Conservation (phyloP, 2,113 vertebrate species). For the Pseudorhombus dupliciocellatus region DNA sequence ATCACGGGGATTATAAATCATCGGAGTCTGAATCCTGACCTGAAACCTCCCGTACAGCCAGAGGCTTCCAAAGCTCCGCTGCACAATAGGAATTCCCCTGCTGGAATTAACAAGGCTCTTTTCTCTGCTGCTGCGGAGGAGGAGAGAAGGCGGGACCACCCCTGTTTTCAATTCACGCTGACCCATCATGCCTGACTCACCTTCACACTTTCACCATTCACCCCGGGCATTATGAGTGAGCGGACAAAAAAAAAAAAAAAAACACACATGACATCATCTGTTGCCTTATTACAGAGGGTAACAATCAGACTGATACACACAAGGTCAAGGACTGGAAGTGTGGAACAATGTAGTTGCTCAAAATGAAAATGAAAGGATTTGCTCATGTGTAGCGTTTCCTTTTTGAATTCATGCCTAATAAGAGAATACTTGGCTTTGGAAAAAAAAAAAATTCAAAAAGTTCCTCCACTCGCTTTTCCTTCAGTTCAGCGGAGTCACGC, state of each 20-base stretch:
- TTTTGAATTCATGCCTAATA: not conserved
- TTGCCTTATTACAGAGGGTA: not conserved
- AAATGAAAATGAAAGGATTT: not conserved
- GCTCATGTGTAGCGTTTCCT: not conserved
- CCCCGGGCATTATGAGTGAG: constrained; percentile 2
- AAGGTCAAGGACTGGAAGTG: constrained; percentile 6
- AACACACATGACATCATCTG: constrained; percentile 53
- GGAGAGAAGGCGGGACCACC: constrained; percentile 59
- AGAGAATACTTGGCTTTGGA: not conserved
- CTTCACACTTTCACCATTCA: constrained; percentile 31
- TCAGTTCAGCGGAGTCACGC: not conserved
- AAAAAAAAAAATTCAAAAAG: not conserved
- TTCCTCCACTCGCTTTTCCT: not conserved
- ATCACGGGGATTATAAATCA: constrained; percentile 21
- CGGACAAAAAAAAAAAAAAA: not conserved
- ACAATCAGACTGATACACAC: not conserved
- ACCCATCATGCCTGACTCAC: constrained; percentile 60
- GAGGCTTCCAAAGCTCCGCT: constrained; percentile 49
- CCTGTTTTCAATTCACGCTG: constrained; percentile 45
- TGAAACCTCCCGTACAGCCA: constrained; percentile 26
- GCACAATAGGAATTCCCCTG: constrained; percentile 65
- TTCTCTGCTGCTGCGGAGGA: constrained; percentile 31
- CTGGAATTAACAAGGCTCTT: constrained; percentile 50
- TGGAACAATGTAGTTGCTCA: not conserved
- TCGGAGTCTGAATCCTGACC: constrained; percentile 29